Evolutionary conservation across 1,140 invertebrate genomes (phyloP), one percentile per base, ranked within the genome.

Genomic region (Macrotrachela quadricornifera): DNA sequence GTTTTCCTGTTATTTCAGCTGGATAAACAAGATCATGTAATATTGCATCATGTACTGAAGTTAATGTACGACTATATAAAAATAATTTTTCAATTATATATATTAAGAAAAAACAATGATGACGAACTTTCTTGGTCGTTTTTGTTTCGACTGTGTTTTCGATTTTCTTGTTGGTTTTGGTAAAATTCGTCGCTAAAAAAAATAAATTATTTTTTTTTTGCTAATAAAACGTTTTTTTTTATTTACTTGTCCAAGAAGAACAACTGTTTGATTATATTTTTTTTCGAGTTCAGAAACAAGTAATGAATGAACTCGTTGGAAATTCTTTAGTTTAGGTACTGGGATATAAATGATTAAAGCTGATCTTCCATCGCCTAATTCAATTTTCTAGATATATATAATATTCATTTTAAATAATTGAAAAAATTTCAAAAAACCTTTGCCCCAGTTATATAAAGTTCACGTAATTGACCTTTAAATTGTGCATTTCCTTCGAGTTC

Each of bases 1-100:
- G 77, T 72, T 95, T 96, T 63, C 94, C 94, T 52, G 99, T 90
- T 64, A 99, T 96, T 76, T 99, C 94, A 54, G 94, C 91, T 16
- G 94, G 94, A 72, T 84, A 96, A 42, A 96, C 91, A 56, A 99
- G 73, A 74, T 99, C 94, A 66, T 95, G 87, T 46, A 97, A 72
- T 62, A 95, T 85, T 52, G 82, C 80, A 72, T 97, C 90, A 69
- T 99, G 95, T 8, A 99, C 94, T 61, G 86, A 77, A 49, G 91
- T 97, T 55, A 99, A 74, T 41, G 92, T 97, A 61, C 92, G 83
- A 61, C 79, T 80, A 59, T 37, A 30, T 4, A 4, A 8, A 2
- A 30, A 30, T 2, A 30, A 30, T n/a, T n/a, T n/a, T n/a, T n/a
- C n/a, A n/a, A 30, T 30, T 30, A 30, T 4, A 30, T 30, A 30